A percentile compares a stretch with the other conserved stretches of the same genome.
phyloP scores from a whole-genome alignment of 2,797 vertebrate species.

The Anabacerthia variegaticeps region DNA sequence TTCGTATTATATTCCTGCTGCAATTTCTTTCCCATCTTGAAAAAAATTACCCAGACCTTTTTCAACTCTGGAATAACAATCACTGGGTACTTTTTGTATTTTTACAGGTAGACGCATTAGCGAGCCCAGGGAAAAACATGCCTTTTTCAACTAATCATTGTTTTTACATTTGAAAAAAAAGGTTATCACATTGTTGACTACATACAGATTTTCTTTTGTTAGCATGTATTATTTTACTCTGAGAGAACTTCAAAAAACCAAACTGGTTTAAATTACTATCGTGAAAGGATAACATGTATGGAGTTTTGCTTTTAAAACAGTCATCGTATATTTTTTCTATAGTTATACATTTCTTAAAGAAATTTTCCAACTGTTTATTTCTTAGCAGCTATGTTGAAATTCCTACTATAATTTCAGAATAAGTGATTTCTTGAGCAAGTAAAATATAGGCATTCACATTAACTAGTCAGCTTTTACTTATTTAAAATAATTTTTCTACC shows the following conservation, averaged over 20 bases:
- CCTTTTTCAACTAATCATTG: not conserved
- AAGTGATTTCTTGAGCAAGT: not conserved
- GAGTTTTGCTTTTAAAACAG: not conserved
- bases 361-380: not conserved
- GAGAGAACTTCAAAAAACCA: not conserved
- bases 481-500: not conserved
- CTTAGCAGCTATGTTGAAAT: not conserved
- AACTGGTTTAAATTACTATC: not conserved
- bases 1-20: not conserved
- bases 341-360: not conserved
- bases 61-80: not conserved
- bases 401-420: not conserved
- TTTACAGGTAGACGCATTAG: not conserved
- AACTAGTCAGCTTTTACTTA: not conserved
- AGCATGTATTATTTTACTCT: not conserved
- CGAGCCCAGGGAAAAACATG: not conserved
- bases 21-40: not conserved
- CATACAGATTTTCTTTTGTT: not conserved
- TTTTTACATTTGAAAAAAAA: not conserved
- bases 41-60: not conserved
- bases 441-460: not conserved
- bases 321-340: not conserved
- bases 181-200: not conserved
- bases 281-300: not conserved
- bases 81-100: not conserved